Conservation (phyloP, 2,113 vertebrate species). For the Anhinga anhinga region DNA sequence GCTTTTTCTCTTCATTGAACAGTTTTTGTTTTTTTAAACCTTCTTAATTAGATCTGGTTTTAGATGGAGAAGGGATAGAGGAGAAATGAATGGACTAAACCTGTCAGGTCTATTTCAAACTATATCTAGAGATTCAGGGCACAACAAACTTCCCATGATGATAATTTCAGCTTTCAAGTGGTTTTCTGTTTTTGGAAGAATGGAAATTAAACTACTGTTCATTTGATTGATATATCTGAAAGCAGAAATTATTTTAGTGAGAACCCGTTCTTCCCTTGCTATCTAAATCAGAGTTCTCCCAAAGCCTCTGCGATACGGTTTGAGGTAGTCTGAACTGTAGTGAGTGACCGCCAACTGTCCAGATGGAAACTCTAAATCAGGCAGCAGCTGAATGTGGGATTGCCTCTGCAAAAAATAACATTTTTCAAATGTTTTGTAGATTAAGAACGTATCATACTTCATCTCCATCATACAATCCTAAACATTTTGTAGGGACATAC, state of each 20-base stretch:
- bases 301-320: not conserved
- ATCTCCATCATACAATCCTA: not conserved
- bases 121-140: not conserved
- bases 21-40: not conserved
- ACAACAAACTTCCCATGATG: not conserved
- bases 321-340: not conserved
- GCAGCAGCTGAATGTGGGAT: slow-evolving; percentile 8
- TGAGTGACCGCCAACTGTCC: slow-evolving; percentile 9
- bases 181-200: not conserved
- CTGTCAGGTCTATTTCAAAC: not conserved
- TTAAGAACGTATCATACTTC: not conserved
- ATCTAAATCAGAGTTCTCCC: not conserved
- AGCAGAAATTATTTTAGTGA: not conserved
- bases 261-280: not conserved
- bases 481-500: not conserved
- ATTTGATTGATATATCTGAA: not conserved
- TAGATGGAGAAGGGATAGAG: not conserved
- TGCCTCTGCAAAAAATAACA: slow-evolving; percentile 2
- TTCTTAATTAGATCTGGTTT: not conserved
- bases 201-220: not conserved
- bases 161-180: not conserved
- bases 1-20: not conserved
- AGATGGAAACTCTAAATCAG: slow-evolving; percentile 46
- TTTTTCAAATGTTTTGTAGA: slow-evolving; percentile 26
- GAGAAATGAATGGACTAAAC: not conserved